Evolutionary conservation across 2,888 invertebrate species (phyloP), one percentile per base, ranked within the genome.

Genomic region (Acrobasis suavella): DNA sequence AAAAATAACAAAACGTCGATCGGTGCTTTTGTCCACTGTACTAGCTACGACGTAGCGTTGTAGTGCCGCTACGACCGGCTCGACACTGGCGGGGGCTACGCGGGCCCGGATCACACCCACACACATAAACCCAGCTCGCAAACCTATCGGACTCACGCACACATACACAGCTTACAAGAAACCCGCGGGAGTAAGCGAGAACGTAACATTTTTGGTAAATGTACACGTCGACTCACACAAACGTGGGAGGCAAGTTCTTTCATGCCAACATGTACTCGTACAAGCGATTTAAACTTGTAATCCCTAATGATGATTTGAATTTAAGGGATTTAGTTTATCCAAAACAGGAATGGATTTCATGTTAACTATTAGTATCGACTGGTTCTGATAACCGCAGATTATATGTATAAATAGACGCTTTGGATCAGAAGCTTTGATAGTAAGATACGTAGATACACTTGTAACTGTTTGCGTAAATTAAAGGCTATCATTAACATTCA

Each of bases 11-110:
- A 86, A 85, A 87, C 83, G 81, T 75, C 78, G 77, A 84, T 81
- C 85, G 85, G 83, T 78, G 75, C 85, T 85, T 82, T 86, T 86
- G 86, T 86, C 81, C 84, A 78, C 72, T 72, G 78, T 70, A 69
- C 65, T 58, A 64, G 72, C 88, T 87, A 87, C 87, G 86, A 68
- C 87, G 87, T 62, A 62, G 62, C 62, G 91, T 88, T 84, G 89
- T 87, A 85, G 83, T 75, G 72, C 75, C 77, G 81, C 86, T 86
- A 86, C 87, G 84, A 71, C 77, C 83, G 85, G 86, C 83, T 87
- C 84, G 80, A 80, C 80, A 92, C 91, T 92, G 89, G 86, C 89
- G 91, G 91, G 90, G 89, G 89, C 90, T 90, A 87, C 86, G 85
- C 77, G 79, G 80, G 82, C 81, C 91, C 89, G 91, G 91, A 90